Percentiles rank a stretch among this genome's conserved stretches.
Evolutionary conservation across 2,797 vertebrate genomes (phyloP).

Genomic region (Tenualosa ilisha): DNA sequence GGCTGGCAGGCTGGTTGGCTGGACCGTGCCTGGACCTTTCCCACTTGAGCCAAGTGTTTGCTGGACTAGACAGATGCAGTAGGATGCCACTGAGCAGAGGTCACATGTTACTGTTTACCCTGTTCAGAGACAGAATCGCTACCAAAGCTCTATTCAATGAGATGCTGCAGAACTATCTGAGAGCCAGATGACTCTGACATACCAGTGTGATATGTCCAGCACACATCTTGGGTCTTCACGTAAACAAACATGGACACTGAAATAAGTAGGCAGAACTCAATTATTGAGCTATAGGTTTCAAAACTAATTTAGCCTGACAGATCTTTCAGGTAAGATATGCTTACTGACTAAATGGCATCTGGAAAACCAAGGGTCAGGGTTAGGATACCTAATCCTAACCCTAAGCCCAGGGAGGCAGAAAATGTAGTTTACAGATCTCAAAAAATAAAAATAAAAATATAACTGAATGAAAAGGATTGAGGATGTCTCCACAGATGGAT

Average conservation of each 20-base stretch:
- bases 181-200: neutral
- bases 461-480: neutral
- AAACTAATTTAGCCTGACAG: neutral
- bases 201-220: neutral
- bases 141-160: neutral
- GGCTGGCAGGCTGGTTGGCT: constrained; percentile 25
- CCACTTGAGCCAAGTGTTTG: constrained; percentile 29
- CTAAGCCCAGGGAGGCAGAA: neutral
- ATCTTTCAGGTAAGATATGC: neutral
- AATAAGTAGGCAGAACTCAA: neutral
- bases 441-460: neutral
- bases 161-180: neutral
- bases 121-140: neutral
- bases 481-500: neutral
- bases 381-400: too few species aligned
- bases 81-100: neutral
- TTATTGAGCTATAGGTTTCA: neutral
- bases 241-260: neutral
- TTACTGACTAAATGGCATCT: neutral
- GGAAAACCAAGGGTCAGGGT: neutral
- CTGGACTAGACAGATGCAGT: neutral
- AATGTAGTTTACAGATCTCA: neutral
- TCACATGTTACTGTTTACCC: constrained; percentile 10
- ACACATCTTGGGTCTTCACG: neutral
- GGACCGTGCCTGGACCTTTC: constrained; percentile 23